Evolutionary conservation across 2,113 vertebrate species (phyloP).

Genomic region (Catharus minimus): DNA sequence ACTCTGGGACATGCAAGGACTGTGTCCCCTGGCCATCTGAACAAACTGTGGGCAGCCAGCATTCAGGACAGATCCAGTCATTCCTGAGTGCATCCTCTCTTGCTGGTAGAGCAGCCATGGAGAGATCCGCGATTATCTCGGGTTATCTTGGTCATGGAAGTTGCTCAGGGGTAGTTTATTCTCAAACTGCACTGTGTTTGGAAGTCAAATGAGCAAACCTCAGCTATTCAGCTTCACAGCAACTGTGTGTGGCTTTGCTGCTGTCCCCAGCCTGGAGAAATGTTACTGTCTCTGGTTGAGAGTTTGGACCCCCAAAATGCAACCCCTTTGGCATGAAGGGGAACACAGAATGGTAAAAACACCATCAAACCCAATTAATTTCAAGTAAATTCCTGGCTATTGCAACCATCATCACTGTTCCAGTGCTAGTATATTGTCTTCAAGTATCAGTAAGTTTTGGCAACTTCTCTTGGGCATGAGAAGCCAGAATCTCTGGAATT

Average conservation of each 20-base stretch:
- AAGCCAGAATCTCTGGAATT: not conserved
- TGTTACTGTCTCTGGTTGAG: accelerated
- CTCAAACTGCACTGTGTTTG: not conserved
- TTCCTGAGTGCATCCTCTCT: not conserved
- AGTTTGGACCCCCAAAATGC: not conserved
- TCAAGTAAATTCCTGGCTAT: not conserved
- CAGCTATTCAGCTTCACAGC: not conserved
- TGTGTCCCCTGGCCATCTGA: not conserved
- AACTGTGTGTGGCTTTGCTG: not conserved
- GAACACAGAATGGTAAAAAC: not conserved
- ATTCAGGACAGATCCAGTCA: accelerated
- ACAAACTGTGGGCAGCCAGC: not conserved
- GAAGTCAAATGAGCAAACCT: not conserved
- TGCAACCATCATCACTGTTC: not conserved
- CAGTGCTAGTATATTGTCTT: not conserved
- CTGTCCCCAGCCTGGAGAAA: not conserved
- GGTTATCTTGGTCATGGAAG: not conserved
- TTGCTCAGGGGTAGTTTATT: not conserved
- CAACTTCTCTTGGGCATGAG: not conserved
- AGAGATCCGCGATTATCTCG: accelerated
- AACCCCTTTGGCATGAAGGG: not conserved
- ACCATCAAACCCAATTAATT: not conserved
- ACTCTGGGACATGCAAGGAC: not conserved
- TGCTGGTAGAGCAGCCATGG: not conserved
- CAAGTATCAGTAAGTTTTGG: not conserved